A percentile compares a stretch with the other conserved stretches of the same genome.
phyloP scores from a whole-genome alignment of 2,113 vertebrate species.

The Forbesichthys papilliferus region DNA sequence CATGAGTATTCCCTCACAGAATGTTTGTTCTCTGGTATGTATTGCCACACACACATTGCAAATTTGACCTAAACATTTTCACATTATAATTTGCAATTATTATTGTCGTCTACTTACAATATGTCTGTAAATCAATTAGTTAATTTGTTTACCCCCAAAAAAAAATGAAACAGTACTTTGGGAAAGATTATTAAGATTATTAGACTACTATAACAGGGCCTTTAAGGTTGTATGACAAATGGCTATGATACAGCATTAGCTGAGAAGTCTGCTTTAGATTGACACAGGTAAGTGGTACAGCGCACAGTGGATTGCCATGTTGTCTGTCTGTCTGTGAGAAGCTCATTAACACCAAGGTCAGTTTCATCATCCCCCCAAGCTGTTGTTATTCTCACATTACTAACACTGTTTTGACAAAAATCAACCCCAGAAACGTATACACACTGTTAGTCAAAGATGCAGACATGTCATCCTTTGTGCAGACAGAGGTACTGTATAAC shows the following conservation, averaged over 20 bases:
- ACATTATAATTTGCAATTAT: too few species aligned
- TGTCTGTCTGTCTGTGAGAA: conserved; percentile 61
- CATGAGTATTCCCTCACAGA: conserved; percentile 67
- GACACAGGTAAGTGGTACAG: conserved; percentile 71
- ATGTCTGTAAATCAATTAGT: too few species aligned
- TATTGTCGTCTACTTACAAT: too few species aligned
- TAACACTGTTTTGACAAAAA: conserved; percentile 20
- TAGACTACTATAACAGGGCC: conserved; percentile 38
- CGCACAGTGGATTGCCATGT: conserved; percentile 46
- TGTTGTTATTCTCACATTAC: conserved; percentile 35
- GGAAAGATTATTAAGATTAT: conserved; percentile 16
- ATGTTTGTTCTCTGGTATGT: conserved; percentile 42
- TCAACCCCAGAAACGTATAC: conserved; percentile 6
- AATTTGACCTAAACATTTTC: too few species aligned
- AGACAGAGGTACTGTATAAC: too few species aligned
- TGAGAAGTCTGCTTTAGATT: conserved; percentile 59
- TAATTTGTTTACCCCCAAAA: too few species aligned
- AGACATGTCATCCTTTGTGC: too few species aligned
- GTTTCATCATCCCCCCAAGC: conserved; percentile 71
- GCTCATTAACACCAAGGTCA: conserved; percentile 79
- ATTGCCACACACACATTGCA: conserved; percentile 7
- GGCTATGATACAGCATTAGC: conserved; percentile 51
- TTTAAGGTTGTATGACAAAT: conserved; percentile 49
- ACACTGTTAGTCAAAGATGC: too few species aligned
- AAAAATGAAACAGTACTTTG: too few species aligned